Conservation (phyloP, 2,797 vertebrate species). For the Ispidina lecontei region DNA sequence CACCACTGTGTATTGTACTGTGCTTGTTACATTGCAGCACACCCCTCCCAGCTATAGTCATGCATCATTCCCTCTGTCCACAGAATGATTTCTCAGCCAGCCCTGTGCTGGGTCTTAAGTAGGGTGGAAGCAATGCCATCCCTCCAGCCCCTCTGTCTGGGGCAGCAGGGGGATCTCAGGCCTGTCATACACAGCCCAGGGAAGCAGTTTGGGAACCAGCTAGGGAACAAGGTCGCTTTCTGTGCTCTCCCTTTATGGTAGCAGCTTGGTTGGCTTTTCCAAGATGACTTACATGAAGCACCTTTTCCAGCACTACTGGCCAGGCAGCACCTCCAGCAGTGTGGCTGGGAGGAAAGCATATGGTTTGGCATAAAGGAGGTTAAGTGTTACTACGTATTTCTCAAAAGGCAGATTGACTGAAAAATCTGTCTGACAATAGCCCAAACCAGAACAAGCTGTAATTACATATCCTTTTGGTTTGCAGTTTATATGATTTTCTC, state of each 20-base stretch:
- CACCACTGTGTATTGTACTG: not conserved
- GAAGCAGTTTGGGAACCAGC: not conserved
- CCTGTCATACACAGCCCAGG: not conserved
- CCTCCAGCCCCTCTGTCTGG: not conserved
- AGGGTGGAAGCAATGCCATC: not conserved
- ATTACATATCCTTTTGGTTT: not conserved
- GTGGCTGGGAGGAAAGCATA: not conserved
- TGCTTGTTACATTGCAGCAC: not conserved
- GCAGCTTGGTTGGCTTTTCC: not conserved
- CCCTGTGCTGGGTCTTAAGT: not conserved
- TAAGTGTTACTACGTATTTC: not conserved
- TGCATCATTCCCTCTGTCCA: not conserved
- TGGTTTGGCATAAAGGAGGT: not conserved
- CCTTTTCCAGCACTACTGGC: not conserved
- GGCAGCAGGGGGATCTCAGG: not conserved
- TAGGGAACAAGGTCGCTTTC: not conserved
- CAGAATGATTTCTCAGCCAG: not conserved
- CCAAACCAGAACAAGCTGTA: not conserved
- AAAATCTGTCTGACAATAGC: not conserved
- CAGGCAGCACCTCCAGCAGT: not conserved
- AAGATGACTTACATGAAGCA: not conserved
- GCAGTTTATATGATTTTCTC: not conserved
- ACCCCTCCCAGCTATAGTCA: not conserved
- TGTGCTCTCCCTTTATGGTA: not conserved
- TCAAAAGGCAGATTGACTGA: not conserved